Percentiles rank a stretch among this genome's conserved stretches.
phyloP scores from a whole-genome alignment of 2,113 vertebrate species.

The Beaufortia kweichowensis region DNA sequence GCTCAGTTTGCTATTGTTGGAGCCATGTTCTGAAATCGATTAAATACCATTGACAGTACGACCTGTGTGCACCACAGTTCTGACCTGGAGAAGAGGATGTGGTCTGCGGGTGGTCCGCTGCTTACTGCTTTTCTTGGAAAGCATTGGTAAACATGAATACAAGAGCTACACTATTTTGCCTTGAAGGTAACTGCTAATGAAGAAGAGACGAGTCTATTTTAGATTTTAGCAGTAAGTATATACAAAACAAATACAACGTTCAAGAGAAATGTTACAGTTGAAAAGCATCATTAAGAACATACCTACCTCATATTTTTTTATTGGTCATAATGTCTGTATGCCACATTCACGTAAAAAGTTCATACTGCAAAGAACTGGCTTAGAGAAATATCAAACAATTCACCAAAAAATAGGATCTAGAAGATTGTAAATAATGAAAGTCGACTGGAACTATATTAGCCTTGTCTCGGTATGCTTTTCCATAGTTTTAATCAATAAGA shows the following conservation, averaged over 20 bases:
- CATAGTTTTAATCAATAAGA: neutral
- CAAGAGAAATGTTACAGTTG: too few species aligned
- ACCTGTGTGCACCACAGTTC: conserved; percentile 19
- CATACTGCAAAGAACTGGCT: too few species aligned
- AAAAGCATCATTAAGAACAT: too few species aligned
- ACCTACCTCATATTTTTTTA: too few species aligned
- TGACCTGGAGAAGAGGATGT: conserved; percentile 33
- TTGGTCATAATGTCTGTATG: too few species aligned
- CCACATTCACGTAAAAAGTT: too few species aligned
- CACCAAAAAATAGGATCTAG: too few species aligned
- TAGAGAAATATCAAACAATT: neutral
- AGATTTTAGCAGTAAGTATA: neutral
- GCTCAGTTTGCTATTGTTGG: conserved; percentile 21
- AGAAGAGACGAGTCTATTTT: conserved; percentile 4
- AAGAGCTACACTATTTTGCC: neutral
- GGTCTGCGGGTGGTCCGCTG: conserved; percentile 32
- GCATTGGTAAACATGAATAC: conserved; percentile 22
- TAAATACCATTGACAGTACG: conserved; percentile 37
- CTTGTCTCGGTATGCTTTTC: neutral
- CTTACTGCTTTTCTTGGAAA: conserved; percentile 39
- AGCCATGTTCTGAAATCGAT: conserved; percentile 42
- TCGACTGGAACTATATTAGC: neutral
- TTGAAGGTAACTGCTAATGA: conserved; percentile 1
- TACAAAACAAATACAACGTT: neutral
- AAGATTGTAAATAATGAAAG: neutral